These are phyloP conservation scores for Anolis apletophallus DNA, from an alignment of 2,797 vertebrate genomes.

Conservation along the genomic window DNA sequence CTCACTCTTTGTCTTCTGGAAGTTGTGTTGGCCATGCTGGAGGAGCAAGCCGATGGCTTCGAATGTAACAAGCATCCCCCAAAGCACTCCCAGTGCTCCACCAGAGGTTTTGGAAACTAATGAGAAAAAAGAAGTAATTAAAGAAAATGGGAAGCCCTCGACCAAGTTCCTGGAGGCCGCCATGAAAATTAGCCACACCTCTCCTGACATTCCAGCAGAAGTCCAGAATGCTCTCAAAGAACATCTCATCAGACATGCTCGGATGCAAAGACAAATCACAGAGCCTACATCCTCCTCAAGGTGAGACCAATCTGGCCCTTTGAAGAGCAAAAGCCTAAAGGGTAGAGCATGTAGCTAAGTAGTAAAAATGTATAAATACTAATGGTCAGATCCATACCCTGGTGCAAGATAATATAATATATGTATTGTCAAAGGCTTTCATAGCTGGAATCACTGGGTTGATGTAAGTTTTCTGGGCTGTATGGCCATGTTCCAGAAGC, in stretches of 20 bases:
- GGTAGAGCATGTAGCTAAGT: accelerated
- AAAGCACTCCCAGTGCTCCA: conserved; percentile 81
- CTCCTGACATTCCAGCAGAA: conserved; percentile 96
- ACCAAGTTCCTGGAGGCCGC: conserved; percentile 89
- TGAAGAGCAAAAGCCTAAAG: not conserved
- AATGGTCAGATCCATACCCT: not conserved
- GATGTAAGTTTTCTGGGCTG: too few relatives aligned
- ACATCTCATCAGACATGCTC: conserved; percentile 89
- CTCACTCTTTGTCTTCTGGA: conserved; percentile 99
- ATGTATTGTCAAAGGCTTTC: too few relatives aligned
- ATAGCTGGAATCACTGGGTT: too few relatives aligned
- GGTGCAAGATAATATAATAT: not conserved
- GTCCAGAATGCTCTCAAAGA: conserved; percentile 92
- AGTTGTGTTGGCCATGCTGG: conserved; percentile 98
- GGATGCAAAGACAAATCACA: conserved; percentile 96
- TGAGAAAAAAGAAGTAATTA: conserved; percentile 85
- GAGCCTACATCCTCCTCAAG: conserved; percentile 96
- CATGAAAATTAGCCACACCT: conserved; percentile 99
- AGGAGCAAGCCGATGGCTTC: conserved; percentile 89
- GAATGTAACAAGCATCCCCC: conserved; percentile 79
- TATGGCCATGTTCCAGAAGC: too few relatives aligned
- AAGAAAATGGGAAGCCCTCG: conserved; percentile 83
- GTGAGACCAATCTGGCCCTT: conserved; percentile 73
- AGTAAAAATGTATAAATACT: not conserved
- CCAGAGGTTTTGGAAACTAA: conserved; percentile 81